Evolutionary conservation across 2,888 invertebrate species (phyloP).

Genomic region (Maniola hyperantus): DNA sequence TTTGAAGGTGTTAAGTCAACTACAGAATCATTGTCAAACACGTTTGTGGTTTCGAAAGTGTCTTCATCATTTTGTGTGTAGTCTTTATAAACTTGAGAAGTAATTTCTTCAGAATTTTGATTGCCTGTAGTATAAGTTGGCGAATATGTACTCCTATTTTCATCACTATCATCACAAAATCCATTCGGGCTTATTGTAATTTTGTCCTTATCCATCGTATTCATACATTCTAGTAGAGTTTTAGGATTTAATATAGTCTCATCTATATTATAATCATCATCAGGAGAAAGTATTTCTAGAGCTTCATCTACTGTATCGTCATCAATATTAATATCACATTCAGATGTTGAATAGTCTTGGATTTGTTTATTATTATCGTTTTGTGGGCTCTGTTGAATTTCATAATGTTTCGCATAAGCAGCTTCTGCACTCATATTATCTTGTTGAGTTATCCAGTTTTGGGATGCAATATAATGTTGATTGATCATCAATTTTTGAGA

Average conservation of each 20-base stretch:
- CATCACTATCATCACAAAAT: constrained; percentile 50
- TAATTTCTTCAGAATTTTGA: background rate
- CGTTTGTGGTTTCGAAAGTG: constrained; percentile 6
- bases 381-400: background rate
- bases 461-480: too few species aligned
- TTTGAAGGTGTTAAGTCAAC: constrained; percentile 46
- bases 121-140: constrained; percentile 31
- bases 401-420: background rate
- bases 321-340: constrained; percentile 5
- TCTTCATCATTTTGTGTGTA: constrained; percentile 3
- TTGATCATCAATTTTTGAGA: background rate
- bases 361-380: background rate
- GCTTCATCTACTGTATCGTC: constrained; percentile 15
- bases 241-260: constrained; percentile 67
- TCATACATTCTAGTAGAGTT: constrained; percentile 58
- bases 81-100: background rate
- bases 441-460: background rate
- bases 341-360: constrained; percentile 7
- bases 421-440: background rate
- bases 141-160: constrained; percentile 31
- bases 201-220: constrained; percentile 42
- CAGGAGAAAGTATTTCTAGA: constrained; percentile 16
- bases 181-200: constrained; percentile 64
- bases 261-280: constrained; percentile 50
- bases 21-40: constrained; percentile 9